Percentiles rank a stretch among this genome's conserved stretches.
Conservation (phyloP, 92 coral and sea anemone species). For the Epizoanthus illoricatus region DNA sequence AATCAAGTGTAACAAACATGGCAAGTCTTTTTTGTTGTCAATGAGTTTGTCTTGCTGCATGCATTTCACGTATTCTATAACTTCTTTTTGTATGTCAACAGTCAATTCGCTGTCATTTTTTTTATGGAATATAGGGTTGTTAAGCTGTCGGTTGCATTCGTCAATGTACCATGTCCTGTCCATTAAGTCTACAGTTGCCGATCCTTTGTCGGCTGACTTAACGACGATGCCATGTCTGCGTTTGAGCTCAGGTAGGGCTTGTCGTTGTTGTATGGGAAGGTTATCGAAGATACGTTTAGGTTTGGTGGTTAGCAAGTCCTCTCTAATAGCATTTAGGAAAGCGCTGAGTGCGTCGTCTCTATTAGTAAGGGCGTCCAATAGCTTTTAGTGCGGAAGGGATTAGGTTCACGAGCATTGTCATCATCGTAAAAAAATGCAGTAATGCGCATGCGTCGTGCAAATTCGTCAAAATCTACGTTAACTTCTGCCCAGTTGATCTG, state of each 20-base stretch:
- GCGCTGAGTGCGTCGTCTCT: slow-evolving; percentile 47
- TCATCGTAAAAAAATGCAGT: slow-evolving; percentile 1
- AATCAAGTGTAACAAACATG: no score
- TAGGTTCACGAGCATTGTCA: not conserved
- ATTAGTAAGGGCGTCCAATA: slow-evolving; percentile 38
- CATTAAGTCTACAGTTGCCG: no score
- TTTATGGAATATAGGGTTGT: no score
- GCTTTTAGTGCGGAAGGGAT: slow-evolving; percentile 39
- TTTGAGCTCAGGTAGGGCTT: not conserved
- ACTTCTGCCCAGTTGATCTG: slow-evolving; percentile 52
- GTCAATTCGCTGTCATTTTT: no score
- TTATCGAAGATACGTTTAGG: not conserved
- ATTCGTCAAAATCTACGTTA: slow-evolving; percentile 52
- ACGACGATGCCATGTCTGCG: no score
- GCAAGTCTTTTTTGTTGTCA: no score
- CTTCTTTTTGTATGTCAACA: no score
- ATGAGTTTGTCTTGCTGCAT: no score
- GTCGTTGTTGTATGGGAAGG: not conserved
- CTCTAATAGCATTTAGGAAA: slow-evolving; percentile 40
- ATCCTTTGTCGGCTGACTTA: no score
- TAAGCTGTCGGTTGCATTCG: no score
- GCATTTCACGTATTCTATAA: no score
- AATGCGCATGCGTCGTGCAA: slow-evolving; percentile 13
- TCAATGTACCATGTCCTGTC: no score
- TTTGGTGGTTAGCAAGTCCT: slow-evolving; percentile 15